These are phyloP conservation scores for Mesitornis unicolor DNA, from an alignment of 2,113 vertebrate species.

Conservation along the genomic window DNA sequence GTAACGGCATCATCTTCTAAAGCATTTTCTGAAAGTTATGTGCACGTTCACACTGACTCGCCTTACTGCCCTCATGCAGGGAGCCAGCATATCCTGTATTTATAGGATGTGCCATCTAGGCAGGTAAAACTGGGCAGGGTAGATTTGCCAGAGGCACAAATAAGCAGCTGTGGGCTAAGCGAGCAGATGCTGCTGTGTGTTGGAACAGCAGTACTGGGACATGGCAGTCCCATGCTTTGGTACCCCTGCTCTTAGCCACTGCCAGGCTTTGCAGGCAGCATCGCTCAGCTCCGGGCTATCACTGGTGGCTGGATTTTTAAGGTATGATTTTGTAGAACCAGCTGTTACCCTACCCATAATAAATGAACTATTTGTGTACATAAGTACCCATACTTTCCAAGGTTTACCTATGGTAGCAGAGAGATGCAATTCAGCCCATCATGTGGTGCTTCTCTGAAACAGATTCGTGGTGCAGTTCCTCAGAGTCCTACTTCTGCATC, in stretches of 20 bases:
- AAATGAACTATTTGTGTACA: background rate
- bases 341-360: background rate
- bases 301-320: background rate
- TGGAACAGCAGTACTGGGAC: background rate
- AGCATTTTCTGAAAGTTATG: background rate
- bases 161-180: background rate
- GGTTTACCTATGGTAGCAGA: background rate
- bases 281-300: background rate
- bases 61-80: background rate
- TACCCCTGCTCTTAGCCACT: background rate
- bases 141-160: background rate
- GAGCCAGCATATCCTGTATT: accelerated
- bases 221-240: background rate
- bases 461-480: background rate
- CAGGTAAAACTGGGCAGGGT: background rate
- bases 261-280: background rate
- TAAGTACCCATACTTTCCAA: background rate
- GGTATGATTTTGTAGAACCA: background rate
- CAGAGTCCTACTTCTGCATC: background rate
- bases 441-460: background rate
- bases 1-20: background rate
- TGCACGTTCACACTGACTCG: background rate
- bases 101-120: background rate
- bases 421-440: background rate
- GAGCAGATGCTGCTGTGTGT: background rate